A percentile compares a stretch with the other conserved stretches of the same genome.
These are phyloP conservation scores for Willisornis vidua DNA, from an alignment of 2,113 vertebrate species.

Conservation along the genomic window DNA sequence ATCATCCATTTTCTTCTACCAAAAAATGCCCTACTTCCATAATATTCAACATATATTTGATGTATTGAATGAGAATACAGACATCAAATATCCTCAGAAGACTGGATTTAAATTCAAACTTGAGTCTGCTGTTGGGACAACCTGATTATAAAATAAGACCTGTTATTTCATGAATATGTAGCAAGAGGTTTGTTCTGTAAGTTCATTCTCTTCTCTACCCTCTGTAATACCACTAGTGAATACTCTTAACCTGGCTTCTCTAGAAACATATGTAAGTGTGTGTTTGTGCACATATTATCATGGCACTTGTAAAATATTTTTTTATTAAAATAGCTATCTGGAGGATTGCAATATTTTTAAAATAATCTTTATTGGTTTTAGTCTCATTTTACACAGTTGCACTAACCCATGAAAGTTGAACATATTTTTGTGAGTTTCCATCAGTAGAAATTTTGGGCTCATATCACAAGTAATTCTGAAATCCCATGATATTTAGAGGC, in stretches of 20 bases:
- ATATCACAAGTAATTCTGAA: not conserved
- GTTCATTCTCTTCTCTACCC: not conserved
- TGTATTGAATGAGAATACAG: not conserved
- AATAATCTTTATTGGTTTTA: not conserved
- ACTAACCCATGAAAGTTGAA: not conserved
- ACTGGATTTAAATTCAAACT: not conserved
- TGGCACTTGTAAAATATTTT: not conserved
- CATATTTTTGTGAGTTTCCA: not conserved
- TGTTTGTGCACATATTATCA: not conserved
- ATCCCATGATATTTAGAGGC: not conserved
- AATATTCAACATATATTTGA: not conserved
- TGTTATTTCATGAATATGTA: not conserved
- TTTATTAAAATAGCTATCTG: not conserved
- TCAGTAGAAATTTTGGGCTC: not conserved
- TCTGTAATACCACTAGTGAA: not conserved
- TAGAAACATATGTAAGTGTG: not conserved
- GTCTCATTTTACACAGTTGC: not conserved
- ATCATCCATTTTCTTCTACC: not conserved
- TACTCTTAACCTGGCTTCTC: not conserved
- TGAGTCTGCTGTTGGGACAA: not conserved
- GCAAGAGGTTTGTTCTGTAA: not conserved
- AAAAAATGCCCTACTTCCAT: not conserved
- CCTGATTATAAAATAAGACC: not conserved
- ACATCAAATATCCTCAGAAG: not conserved
- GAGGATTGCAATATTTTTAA: not conserved